Percentiles rank a stretch among this genome's conserved stretches.
Conservation (phyloP, 2,797 vertebrate species). For the Dipus sagitta region DNA sequence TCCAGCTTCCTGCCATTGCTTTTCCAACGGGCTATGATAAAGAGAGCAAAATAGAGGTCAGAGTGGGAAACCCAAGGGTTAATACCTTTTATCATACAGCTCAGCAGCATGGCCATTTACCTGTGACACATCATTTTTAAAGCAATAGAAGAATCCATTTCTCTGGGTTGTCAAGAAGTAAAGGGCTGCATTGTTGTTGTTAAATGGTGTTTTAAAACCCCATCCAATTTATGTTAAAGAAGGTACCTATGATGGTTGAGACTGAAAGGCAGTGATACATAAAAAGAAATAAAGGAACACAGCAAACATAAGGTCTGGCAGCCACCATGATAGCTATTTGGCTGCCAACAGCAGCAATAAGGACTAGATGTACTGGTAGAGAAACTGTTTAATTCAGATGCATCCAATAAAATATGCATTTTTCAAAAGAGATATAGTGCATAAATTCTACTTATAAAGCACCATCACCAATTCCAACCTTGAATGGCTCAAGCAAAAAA, state of each 20-base stretch:
- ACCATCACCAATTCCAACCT: background rate
- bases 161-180: slow-evolving; percentile 70
- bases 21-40: slow-evolving; percentile 49
- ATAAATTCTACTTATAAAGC: background rate
- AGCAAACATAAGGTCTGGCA: slow-evolving; percentile 69
- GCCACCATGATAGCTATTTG: background rate
- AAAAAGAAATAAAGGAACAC: slow-evolving; percentile 47
- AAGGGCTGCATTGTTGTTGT: slow-evolving; percentile 64
- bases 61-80: slow-evolving; percentile 49
- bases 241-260: background rate
- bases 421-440: slow-evolving; percentile 29
- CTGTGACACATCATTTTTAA: slow-evolving; percentile 62
- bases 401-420: slow-evolving; percentile 58
- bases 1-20: slow-evolving; percentile 58
- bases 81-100: slow-evolving; percentile 65
- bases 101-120: slow-evolving; percentile 51
- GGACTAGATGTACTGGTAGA: slow-evolving; percentile 61
- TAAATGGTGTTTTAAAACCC: slow-evolving; percentile 74
- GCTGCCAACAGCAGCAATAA: slow-evolving; percentile 59
- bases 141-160: slow-evolving; percentile 69
- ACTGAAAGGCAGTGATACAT: slow-evolving; percentile 50
- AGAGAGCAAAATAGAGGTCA: slow-evolving; percentile 56
- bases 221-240: slow-evolving; percentile 68
- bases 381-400: slow-evolving; percentile 70
- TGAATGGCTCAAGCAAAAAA: background rate